These are phyloP conservation scores for Chrysotoxum bicinctum DNA, from an alignment of 2,888 invertebrate genomes.

Conservation along the genomic window DNA sequence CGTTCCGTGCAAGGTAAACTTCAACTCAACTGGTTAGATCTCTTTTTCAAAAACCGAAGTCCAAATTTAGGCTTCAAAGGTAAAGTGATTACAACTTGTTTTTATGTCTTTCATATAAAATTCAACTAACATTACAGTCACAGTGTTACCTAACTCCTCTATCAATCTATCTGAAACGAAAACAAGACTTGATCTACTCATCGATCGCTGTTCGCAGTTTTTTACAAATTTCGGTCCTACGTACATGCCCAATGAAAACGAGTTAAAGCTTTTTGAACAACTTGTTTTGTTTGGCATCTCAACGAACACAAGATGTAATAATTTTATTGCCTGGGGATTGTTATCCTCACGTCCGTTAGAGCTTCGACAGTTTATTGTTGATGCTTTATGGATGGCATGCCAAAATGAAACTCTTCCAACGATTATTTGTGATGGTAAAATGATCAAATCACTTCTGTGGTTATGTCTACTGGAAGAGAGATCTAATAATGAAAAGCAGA, in stretches of 20 bases:
- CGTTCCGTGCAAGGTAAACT: constrained; percentile 79
- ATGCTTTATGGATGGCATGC: constrained; percentile 77
- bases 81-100: constrained; percentile 17
- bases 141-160: constrained; percentile 74
- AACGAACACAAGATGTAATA: constrained; percentile 79
- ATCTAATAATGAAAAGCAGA: constrained; percentile 74
- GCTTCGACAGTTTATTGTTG: constrained; percentile 79
- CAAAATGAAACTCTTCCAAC: constrained; percentile 77
- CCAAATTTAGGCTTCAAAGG: constrained; percentile 75
- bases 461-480: constrained; percentile 78
- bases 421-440: constrained; percentile 80
- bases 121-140: constrained; percentile 66
- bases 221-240: constrained; percentile 77
- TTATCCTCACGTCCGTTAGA: constrained; percentile 78
- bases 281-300: constrained; percentile 79
- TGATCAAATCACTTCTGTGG: constrained; percentile 80
- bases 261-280: constrained; percentile 79
- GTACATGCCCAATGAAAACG: constrained; percentile 77
- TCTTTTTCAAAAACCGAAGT: constrained; percentile 75
- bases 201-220: constrained; percentile 80
- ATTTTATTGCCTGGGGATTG: constrained; percentile 81
- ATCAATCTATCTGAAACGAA: constrained; percentile 78
- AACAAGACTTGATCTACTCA: constrained; percentile 79
- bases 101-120: background rate
- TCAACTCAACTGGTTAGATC: constrained; percentile 78